phyloP scores from a whole-genome alignment of 1,140 invertebrate genomes.

The Sesamia nonagrioides region DNA sequence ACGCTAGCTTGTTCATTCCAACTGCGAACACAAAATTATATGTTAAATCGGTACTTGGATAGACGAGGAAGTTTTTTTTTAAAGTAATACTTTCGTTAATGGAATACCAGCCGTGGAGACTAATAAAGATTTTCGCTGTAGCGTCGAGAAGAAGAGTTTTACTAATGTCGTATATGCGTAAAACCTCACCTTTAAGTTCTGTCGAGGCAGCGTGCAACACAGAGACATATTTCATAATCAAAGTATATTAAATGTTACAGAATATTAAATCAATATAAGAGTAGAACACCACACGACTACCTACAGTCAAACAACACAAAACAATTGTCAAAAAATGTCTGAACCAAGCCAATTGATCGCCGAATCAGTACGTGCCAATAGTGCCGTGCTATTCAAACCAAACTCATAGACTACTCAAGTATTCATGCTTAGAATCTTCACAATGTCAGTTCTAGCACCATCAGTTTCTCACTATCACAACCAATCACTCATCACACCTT shows the following conservation, averaged over 20 bases:
- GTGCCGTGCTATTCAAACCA: constrained; percentile 33
- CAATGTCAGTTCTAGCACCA: constrained; percentile 38
- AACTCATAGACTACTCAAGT: constrained; percentile 9
- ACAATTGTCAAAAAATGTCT: constrained; percentile 49
- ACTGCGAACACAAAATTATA: constrained; percentile 65
- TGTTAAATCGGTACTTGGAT: not conserved
- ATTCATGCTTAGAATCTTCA: constrained; percentile 12
- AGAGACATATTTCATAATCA: constrained; percentile 81
- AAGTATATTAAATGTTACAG: constrained; percentile 61
- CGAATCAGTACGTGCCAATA: constrained; percentile 43
- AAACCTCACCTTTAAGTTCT: constrained; percentile 84
- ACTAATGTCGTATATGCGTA: not conserved
- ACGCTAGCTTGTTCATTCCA: constrained; percentile 86
- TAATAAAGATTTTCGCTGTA: not conserved
- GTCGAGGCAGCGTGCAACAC: constrained; percentile 84
- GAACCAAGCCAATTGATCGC: constrained; percentile 50
- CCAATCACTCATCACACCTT: constrained; percentile 21
- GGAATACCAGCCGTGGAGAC: not conserved
- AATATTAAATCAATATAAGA: not conserved
- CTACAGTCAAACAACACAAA: constrained; percentile 55
- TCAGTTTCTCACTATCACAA: constrained; percentile 23
- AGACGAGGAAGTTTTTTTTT: not conserved
- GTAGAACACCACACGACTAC: constrained; percentile 57
- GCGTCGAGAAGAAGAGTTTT: not conserved
- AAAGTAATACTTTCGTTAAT: not conserved